Percentiles rank a stretch among this genome's conserved stretches.
phyloP scores from a whole-genome alignment of 1,140 invertebrate species.

The Diabrotica virgifera region DNA sequence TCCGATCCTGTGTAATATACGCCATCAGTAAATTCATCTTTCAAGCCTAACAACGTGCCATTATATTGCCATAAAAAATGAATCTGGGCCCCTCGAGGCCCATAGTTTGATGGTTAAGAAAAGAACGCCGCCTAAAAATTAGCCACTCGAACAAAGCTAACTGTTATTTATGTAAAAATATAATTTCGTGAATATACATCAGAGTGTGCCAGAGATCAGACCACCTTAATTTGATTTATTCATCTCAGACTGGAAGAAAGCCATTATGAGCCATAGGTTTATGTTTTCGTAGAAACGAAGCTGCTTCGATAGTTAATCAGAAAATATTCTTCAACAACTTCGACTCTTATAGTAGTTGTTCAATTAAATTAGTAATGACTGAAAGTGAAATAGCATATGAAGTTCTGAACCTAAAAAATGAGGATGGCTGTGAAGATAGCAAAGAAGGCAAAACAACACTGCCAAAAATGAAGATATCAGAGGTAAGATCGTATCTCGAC shows the following conservation, averaged over 20 bases:
- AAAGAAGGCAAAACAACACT: too few species aligned
- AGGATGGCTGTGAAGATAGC: too few species aligned
- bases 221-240: slow-evolving; percentile 3
- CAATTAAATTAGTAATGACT: too few species aligned
- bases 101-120: slow-evolving; percentile 9
- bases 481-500: too few species aligned
- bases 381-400: too few species aligned
- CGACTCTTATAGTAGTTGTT: too few species aligned
- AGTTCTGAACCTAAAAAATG: too few species aligned
- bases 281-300: too few species aligned
- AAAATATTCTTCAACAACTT: too few species aligned
- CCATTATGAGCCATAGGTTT: not conserved
- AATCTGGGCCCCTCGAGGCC: not conserved
- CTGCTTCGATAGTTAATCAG: too few species aligned
- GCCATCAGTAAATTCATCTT: slow-evolving; percentile 11
- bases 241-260: not conserved
- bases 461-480: too few species aligned
- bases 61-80: slow-evolving; percentile 19
- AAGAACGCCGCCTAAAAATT: slow-evolving; percentile 17
- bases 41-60: slow-evolving; percentile 13
- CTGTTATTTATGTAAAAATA: slow-evolving; percentile 15
- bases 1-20: not conserved
- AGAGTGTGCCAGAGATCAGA: slow-evolving; percentile 1
- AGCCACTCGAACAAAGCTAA: slow-evolving; percentile 15
- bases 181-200: not conserved